Base-by-base conservation (phyloP, 2,797 vertebrate genomes). In the Acanthurus lineatus region DNA sequence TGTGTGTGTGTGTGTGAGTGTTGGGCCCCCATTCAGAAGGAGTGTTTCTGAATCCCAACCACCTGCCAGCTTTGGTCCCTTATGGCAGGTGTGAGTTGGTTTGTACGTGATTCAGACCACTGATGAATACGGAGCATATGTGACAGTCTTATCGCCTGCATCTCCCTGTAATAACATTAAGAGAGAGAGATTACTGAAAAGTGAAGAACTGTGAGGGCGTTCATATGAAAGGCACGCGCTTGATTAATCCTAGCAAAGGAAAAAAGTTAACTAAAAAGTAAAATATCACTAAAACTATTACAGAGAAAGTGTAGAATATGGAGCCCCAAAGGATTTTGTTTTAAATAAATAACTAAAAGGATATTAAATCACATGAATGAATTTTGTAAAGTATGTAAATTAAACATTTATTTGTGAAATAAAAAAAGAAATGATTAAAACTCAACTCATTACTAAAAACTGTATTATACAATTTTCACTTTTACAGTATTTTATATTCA, bases 141-240 rank as follows among this genome's bases (percentile, higher is more conserved):
- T 72, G 89, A 25, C 53, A 4, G 80, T 77, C 78, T 92, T 88
- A 90, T 90, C 89, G 32, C 17, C 83, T 9, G 53, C 77, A 91
- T 93, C 89, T 86, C 67, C 3, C 77, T 60, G 77, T 85, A 83
- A 87, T 87, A 87, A 88, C 88, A 73, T 35, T 57, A 84, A 86
- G 89, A 78, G n/a, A n/a, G 86, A 79, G 87, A 91, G 93, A 93
- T 94, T 91, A 93, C 10, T 3, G n/a, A 72, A 81, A 84, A 72
- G 86, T 80, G 85, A 91, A 84, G 42, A 63, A 40, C 51, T 17
- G 61, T 73, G 78, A 76, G 63, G 67, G 73, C 25, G 70, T 67
- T 82, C 77, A 17, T 45, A 9, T 69, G 51, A 66, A 49, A 22
- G 48, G 9, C 47, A 25, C 10, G 10, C 16, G 28, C 14, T 32